Percentiles rank a stretch among this genome's conserved stretches.
Conservation (phyloP, 2,888 invertebrate genomes). For the Idaea dimidiata region DNA sequence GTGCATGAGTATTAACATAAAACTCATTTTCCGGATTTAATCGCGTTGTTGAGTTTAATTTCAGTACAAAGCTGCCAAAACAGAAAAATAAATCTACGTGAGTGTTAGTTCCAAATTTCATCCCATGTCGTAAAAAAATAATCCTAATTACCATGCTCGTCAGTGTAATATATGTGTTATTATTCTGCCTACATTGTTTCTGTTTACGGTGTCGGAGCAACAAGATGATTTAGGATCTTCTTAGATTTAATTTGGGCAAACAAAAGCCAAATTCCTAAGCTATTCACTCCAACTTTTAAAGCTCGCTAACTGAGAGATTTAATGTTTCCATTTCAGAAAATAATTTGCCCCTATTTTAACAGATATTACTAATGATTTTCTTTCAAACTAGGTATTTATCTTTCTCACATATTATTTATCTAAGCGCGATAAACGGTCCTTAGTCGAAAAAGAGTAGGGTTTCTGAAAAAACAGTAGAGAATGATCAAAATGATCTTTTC, state of each 20-base stretch:
- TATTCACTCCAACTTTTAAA: not conserved
- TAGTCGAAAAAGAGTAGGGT: too few species aligned
- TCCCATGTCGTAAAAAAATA: not conserved
- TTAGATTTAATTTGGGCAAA: not conserved
- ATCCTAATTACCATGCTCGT: not conserved
- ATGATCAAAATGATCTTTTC: too few species aligned
- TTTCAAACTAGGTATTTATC: not conserved
- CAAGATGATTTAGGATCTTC: not conserved
- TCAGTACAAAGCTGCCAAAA: too few species aligned
- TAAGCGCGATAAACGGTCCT: too few species aligned
- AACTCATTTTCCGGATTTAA: too few species aligned
- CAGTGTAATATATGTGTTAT: not conserved
- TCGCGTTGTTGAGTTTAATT: too few species aligned
- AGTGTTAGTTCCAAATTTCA: too few species aligned
- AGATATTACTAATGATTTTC: not conserved
- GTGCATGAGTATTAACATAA: too few species aligned
- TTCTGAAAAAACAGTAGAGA: too few species aligned
- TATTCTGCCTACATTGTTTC: constrained; percentile 1
- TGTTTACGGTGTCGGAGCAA: not conserved
- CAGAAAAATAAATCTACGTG: too few species aligned
- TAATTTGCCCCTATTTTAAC: not conserved
- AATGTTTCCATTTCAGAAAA: not conserved
- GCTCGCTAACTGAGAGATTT: not conserved
- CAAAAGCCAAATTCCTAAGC: not conserved
- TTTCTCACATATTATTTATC: too few species aligned